phyloP scores from a whole-genome alignment of 2,113 vertebrate genomes.

The Aramus guarauna region DNA sequence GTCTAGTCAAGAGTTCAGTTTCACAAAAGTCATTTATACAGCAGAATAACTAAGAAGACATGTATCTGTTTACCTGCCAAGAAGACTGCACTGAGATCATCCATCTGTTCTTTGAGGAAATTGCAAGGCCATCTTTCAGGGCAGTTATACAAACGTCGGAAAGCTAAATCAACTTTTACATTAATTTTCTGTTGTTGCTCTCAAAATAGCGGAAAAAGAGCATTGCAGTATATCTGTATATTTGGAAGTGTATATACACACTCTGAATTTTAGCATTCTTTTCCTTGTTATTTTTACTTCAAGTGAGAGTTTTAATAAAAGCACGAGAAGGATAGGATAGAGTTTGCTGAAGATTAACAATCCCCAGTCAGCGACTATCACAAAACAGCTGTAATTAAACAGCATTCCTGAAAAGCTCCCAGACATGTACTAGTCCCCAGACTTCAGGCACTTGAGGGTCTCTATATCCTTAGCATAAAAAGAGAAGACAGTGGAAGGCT shows the following conservation, averaged over 20 bases:
- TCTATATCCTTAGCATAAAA: neutral
- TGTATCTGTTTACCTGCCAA: neutral
- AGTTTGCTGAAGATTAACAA: neutral
- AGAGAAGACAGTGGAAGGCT: neutral
- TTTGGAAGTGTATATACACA: neutral
- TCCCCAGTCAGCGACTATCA: neutral
- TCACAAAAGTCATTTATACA: neutral
- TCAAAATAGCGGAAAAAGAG: neutral
- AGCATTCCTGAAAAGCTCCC: neutral
- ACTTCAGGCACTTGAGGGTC: neutral
- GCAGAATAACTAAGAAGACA: neutral
- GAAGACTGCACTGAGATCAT: neutral
- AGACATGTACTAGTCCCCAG: neutral
- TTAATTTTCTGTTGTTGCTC: neutral
- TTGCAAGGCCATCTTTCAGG: neutral
- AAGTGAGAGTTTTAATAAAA: neutral
- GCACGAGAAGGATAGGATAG: neutral
- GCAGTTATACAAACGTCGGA: neutral
- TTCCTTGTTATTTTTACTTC: neutral
- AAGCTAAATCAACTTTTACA: neutral
- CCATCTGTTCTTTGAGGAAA: neutral
- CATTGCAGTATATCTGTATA: neutral
- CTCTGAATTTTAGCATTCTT: neutral
- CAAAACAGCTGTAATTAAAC: neutral
- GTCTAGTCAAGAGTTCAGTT: neutral